Evolutionary conservation across 2,113 vertebrate species (phyloP).

Genomic region (Heterochromis multidens): DNA sequence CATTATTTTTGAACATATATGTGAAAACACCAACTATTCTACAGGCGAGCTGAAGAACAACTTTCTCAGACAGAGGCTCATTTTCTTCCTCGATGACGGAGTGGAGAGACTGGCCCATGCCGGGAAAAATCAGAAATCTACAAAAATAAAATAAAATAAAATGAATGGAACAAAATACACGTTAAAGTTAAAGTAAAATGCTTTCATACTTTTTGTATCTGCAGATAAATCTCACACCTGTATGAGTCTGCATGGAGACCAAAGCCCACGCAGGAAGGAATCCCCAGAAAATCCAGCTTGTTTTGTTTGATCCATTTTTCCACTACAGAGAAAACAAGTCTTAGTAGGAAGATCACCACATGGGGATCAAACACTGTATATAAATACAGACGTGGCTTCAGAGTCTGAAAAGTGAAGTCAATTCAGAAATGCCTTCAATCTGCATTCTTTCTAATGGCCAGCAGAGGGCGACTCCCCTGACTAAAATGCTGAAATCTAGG

Average conservation of each 20-base stretch:
- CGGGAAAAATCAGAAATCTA: constrained; percentile 89
- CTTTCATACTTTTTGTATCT: neutral
- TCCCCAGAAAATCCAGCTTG: constrained; percentile 79
- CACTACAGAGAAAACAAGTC: constrained; percentile 70
- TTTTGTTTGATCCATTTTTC: constrained; percentile 87
- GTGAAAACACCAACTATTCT: constrained; percentile 77
- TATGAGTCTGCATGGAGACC: constrained; percentile 82
- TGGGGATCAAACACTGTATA: neutral
- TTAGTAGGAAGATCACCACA: neutral
- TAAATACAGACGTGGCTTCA: neutral
- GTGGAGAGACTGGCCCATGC: constrained; percentile 84
- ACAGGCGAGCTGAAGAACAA: constrained; percentile 80
- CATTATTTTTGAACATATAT: neutral
- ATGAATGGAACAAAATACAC: neutral
- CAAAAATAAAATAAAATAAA: neutral
- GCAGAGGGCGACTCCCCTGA: neutral
- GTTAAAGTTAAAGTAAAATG: constrained; percentile 29
- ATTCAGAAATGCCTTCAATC: neutral
- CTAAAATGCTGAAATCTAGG: neutral
- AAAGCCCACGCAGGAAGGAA: constrained; percentile 86
- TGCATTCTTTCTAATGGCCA: neutral
- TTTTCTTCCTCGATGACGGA: constrained; percentile 70
- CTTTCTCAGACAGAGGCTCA: constrained; percentile 68
- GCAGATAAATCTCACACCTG: constrained; percentile 74
- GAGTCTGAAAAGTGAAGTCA: neutral